phyloP scores from a whole-genome alignment of 2,113 vertebrate genomes.

The Phasianus colchicus region DNA sequence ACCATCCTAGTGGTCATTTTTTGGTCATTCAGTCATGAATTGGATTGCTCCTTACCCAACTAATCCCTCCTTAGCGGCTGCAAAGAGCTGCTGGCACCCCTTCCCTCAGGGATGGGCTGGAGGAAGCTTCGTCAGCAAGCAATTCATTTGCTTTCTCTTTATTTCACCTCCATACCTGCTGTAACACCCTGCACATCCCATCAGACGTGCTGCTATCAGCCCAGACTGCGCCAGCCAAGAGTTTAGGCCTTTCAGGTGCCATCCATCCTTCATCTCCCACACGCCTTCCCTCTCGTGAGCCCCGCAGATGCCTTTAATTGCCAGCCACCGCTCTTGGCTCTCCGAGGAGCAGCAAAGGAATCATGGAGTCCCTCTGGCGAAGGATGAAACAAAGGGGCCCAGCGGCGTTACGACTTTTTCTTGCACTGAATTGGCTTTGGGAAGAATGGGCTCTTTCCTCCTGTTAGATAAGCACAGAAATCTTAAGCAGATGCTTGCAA shows the following conservation, averaged over 20 bases:
- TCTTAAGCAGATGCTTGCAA: conserved; percentile 74
- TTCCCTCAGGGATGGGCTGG: background rate
- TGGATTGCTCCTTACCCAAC: background rate
- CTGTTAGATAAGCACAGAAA: conserved; percentile 73
- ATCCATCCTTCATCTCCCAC: conserved; percentile 64
- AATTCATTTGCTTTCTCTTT: conserved; percentile 17
- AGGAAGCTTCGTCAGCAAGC: background rate
- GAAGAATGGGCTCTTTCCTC: conserved; percentile 70
- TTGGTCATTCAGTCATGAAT: background rate
- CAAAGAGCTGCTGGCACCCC: background rate
- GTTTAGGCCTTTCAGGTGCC: conserved; percentile 59
- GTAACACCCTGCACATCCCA: conserved; percentile 40
- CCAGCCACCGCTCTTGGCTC: conserved; percentile 53
- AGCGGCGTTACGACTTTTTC: conserved; percentile 66
- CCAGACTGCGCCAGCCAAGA: conserved; percentile 1
- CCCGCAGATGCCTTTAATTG: conserved; percentile 76
- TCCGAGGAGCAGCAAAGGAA: conserved; percentile 50
- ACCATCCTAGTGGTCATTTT: background rate
- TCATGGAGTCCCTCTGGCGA: conserved; percentile 65
- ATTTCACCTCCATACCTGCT: conserved; percentile 48
- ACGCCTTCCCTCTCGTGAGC: conserved; percentile 37
- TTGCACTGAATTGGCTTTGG: conserved; percentile 58
- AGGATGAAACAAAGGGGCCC: conserved; percentile 74
- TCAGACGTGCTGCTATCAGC: conserved; percentile 8
- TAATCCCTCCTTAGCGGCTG: background rate